Conservation (phyloP, 2,113 vertebrate genomes). For the Scortum barcoo region DNA sequence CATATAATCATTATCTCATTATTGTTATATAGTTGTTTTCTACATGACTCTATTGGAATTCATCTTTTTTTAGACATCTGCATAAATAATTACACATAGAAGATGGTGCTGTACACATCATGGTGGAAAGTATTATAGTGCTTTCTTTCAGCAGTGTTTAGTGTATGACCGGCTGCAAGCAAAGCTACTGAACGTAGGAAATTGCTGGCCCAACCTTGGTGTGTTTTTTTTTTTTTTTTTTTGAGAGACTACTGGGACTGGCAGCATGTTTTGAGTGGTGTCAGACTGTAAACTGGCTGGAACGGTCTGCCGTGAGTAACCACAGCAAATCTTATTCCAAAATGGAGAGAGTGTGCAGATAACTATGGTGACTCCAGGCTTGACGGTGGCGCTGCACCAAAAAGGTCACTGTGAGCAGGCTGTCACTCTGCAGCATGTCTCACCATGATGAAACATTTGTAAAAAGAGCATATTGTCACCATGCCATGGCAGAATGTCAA, state of each 20-base stretch:
- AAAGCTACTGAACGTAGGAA: constrained; percentile 59
- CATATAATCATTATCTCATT: constrained; percentile 79
- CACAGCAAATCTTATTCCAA: constrained; percentile 62
- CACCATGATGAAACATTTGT: constrained; percentile 53
- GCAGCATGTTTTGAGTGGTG: constrained; percentile 53
- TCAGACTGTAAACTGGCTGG: constrained; percentile 70
- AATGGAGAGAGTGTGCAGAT: constrained; percentile 54
- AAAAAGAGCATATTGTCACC: constrained; percentile 60
- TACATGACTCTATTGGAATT: constrained; percentile 78
- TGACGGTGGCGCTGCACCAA: constrained; percentile 45
- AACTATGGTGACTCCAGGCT: constrained; percentile 57
- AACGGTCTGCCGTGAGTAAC: constrained; percentile 59
- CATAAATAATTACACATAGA: constrained; percentile 85
- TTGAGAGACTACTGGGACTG: constrained; percentile 52
- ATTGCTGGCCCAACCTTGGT: constrained; percentile 49
- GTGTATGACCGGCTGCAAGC: constrained; percentile 62
- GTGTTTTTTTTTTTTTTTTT: too few relatives aligned
- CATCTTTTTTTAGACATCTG: constrained; percentile 77
- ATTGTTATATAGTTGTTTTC: constrained; percentile 80
- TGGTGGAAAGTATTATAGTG: constrained; percentile 74
- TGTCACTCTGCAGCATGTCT: constrained; percentile 50
- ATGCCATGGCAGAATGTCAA: constrained; percentile 72
- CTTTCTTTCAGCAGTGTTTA: constrained; percentile 55
- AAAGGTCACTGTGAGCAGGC: constrained; percentile 60
- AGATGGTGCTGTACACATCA: constrained; percentile 84